A percentile compares a stretch with the other conserved stretches of the same genome.
Conservation (phyloP, 2,888 invertebrate species). For the Cinara cedri region DNA sequence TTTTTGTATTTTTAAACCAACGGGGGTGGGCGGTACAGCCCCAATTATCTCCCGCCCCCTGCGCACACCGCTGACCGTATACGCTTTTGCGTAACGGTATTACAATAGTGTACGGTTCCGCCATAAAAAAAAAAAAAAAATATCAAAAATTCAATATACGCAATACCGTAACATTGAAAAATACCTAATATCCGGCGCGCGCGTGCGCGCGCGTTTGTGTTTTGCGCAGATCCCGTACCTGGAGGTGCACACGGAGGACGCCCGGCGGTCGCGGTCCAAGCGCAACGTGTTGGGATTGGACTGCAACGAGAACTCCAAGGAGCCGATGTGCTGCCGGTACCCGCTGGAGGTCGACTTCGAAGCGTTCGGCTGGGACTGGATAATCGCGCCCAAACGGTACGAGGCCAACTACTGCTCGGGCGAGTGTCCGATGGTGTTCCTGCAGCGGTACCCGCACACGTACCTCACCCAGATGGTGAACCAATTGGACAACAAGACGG, state of each 20-base stretch:
- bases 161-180: background rate
- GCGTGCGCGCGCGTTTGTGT: background rate
- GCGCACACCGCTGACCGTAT: no score
- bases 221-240: conserved; percentile 48
- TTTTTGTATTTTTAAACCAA: no score
- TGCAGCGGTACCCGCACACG: conserved; percentile 86
- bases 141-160: no score
- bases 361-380: conserved; percentile 96
- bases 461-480: conserved; percentile 81
- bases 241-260: conserved; percentile 37
- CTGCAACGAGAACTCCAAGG: conserved; percentile 81
- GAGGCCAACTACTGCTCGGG: conserved; percentile 94
- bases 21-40: no score
- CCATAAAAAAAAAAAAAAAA: no score
- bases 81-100: no score
- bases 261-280: conserved; percentile 37
- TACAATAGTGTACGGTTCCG: no score
- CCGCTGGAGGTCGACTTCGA: conserved; percentile 93
- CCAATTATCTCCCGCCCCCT: no score
- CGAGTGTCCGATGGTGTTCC: conserved; percentile 87
- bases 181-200: background rate
- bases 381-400: conserved; percentile 93
- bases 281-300: conserved; percentile 71
- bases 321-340: conserved; percentile 90
- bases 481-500: conserved; percentile 65